phyloP scores from a whole-genome alignment of 2,113 vertebrate species.

The Ploceus nigricollis region DNA sequence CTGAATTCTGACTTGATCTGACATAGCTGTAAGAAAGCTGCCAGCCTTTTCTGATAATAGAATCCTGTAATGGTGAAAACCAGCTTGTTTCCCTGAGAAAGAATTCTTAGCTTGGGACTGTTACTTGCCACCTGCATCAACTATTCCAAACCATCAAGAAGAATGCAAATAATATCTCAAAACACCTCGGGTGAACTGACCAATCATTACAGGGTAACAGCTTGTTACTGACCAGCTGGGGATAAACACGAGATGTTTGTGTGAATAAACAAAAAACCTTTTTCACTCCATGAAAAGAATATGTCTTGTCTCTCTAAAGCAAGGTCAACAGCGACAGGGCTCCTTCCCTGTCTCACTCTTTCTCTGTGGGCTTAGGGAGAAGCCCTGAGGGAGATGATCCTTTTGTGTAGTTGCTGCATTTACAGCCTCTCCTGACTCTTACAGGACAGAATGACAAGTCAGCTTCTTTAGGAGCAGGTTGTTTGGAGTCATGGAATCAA shows the following conservation, averaged over 20 bases:
- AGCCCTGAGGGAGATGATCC: neutral
- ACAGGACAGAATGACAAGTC: neutral
- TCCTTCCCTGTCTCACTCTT: neutral
- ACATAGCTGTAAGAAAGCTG: neutral
- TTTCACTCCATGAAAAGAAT: neutral
- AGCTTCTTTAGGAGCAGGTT: neutral
- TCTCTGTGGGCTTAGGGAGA: neutral
- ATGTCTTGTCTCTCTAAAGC: neutral
- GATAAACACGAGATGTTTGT: neutral
- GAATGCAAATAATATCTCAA: neutral
- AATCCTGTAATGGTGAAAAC: neutral
- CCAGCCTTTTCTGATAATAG: neutral
- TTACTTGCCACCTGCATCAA: neutral
- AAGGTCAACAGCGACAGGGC: neutral
- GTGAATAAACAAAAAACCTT: neutral
- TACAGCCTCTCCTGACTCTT: neutral
- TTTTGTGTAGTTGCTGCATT: neutral
- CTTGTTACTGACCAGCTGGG: neutral
- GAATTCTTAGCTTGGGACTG: neutral
- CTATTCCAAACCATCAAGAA: neutral
- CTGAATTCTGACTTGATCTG: neutral
- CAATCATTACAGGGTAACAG: neutral
- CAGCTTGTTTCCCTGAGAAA: neutral
- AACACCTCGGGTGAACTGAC: neutral
- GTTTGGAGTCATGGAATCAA: neutral